Conservation (phyloP, 2,113 vertebrate species). For the Amazona vittata region DNA sequence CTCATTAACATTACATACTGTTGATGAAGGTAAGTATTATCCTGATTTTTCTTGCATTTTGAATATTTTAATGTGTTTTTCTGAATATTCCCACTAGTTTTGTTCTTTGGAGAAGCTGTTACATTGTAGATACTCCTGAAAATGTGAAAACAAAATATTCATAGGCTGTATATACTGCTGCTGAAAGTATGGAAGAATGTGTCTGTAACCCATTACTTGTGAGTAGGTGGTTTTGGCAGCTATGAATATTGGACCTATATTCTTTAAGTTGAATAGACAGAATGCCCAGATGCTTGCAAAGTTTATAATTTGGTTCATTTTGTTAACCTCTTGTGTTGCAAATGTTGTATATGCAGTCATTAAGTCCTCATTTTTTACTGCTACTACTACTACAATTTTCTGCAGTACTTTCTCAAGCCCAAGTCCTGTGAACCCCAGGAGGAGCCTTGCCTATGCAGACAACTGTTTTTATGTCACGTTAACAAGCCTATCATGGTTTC, state of each 20-base stretch:
- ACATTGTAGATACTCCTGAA: background rate
- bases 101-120: background rate
- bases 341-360: background rate
- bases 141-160: background rate
- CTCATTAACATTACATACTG: slow-evolving; percentile 76
- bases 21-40: slow-evolving; percentile 77
- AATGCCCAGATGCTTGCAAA: background rate
- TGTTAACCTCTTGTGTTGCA: background rate
- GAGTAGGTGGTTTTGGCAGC: background rate
- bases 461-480: background rate
- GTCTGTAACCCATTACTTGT: background rate
- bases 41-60: background rate
- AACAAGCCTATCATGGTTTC: background rate
- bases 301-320: background rate
- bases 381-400: background rate
- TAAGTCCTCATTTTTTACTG: background rate
- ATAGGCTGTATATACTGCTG: background rate
- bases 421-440: background rate
- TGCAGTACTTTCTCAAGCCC: background rate
- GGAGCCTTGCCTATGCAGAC: background rate
- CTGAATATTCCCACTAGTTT: background rate
- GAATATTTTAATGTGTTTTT: background rate
- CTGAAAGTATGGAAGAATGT: background rate
- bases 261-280: background rate
- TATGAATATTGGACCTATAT: background rate